Evolutionary conservation across 2,888 invertebrate genomes (phyloP).

Genomic region (Dendrolimus houi): DNA sequence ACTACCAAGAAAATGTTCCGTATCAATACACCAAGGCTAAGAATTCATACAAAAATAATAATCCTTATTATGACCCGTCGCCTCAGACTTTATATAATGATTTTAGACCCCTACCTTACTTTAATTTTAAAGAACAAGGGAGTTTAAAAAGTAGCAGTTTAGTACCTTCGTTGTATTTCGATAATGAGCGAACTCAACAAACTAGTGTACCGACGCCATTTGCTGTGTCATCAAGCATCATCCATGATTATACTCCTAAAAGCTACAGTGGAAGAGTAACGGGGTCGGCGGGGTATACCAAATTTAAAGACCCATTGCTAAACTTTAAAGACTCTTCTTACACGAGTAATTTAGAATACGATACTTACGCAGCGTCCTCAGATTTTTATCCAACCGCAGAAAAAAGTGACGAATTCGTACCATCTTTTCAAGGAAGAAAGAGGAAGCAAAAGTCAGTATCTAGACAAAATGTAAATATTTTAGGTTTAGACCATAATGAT

Average conservation of each 20-base stretch:
- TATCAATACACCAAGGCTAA: slow-evolving; percentile 33
- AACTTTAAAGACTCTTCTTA: slow-evolving; percentile 45
- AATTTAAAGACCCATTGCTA: slow-evolving; percentile 43
- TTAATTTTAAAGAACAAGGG: slow-evolving; percentile 41
- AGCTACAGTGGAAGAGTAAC: slow-evolving; percentile 23
- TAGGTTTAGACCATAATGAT: slow-evolving; percentile 51
- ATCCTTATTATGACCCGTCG: slow-evolving; percentile 20
- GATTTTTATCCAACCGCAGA: slow-evolving; percentile 40
- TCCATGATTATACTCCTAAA: slow-evolving; percentile 57
- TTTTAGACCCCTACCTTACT: slow-evolving; percentile 42
- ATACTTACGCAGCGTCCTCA: slow-evolving; percentile 52
- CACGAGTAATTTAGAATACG: slow-evolving; percentile 49
- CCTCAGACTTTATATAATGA: slow-evolving; percentile 34
- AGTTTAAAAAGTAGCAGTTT: slow-evolving; percentile 33
- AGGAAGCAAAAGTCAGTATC: slow-evolving; percentile 61
- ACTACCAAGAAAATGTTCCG: slow-evolving; percentile 63
- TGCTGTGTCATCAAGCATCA: slow-evolving; percentile 49
- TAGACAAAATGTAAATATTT: slow-evolving; percentile 61
- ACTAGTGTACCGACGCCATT: slow-evolving; percentile 44
- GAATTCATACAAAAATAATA: slow-evolving; percentile 27
- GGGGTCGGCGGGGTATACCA: slow-evolving; percentile 28
- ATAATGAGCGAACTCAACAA: slow-evolving; percentile 33
- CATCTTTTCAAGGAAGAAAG: slow-evolving; percentile 29
- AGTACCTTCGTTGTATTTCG: slow-evolving; percentile 28
- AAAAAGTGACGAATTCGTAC: slow-evolving; percentile 28